Percentiles rank a stretch among this genome's conserved stretches.
Conservation (phyloP, 2,888 invertebrate species). For the Dascillus cervinus region DNA sequence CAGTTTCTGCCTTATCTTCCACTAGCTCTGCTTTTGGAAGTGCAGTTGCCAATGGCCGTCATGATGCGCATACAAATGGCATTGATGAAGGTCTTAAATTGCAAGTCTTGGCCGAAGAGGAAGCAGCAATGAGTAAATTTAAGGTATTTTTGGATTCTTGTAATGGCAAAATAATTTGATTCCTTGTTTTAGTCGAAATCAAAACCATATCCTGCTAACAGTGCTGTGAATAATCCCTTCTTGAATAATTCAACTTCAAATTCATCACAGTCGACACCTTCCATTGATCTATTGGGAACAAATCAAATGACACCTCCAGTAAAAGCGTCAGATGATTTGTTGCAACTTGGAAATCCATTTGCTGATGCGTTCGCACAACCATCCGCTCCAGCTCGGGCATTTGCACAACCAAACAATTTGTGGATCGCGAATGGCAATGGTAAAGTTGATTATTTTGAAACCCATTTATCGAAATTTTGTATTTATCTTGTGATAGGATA, state of each 20-base stretch:
- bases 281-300: conserved; percentile 73
- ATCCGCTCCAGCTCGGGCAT: conserved; percentile 20
- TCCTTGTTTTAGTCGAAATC: conserved; percentile 43
- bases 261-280: conserved; percentile 37
- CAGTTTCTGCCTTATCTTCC: conserved; percentile 79
- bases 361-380: conserved; percentile 53
- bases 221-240: conserved; percentile 74
- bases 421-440: conserved; percentile 52
- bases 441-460: conserved; percentile 20
- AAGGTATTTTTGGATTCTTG: conserved; percentile 55
- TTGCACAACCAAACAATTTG: conserved; percentile 37
- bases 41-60: conserved; percentile 52
- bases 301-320: conserved; percentile 38
- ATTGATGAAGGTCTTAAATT: conserved; percentile 81
- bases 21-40: conserved; percentile 84
- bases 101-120: conserved; percentile 90
- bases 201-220: conserved; percentile 66
- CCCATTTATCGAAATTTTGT: neutral
- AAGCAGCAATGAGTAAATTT: conserved; percentile 90
- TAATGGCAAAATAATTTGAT: conserved; percentile 7
- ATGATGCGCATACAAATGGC: conserved; percentile 53
- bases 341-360: conserved; percentile 87
- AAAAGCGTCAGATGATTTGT: conserved; percentile 82
- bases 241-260: conserved; percentile 42
- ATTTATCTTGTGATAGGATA: conserved; percentile 35